Base-by-base conservation (phyloP, 1,140 invertebrate species). In the Penaeus chinensis region DNA sequence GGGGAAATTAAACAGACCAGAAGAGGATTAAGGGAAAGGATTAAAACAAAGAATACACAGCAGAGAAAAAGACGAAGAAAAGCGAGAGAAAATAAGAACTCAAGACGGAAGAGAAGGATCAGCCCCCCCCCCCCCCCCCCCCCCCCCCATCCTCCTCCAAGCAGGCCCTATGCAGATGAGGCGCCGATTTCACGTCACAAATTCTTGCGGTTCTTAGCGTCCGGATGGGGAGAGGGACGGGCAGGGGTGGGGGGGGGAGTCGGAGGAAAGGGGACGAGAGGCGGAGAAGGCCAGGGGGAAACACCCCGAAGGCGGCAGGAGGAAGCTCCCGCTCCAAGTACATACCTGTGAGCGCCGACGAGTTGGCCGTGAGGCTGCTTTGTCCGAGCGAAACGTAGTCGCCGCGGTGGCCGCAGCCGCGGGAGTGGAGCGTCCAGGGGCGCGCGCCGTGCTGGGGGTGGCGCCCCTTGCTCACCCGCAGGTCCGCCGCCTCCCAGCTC, bases 361-460 rank as follows among this genome's bases (percentile, higher is more conserved):
- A 78, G 74, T 89, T 88, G 88, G 89, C 47, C 84, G 81, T 88
- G 63, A 92, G 83, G 62, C 92, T 91, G 3, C 87, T 78, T 42
- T 91, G 90, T 5, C 91, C 91, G 8, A 92, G 76, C 71, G 90
- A 90, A 37, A 92, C 91, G 24, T 91, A 91, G 24, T 91, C 91
- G 0, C 91, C 91, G 1, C 76, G 82, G 60, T 91, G 85, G 11
- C 91, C 92, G 89, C 92, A 92, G 54, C 90, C 90, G n/a, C 90
- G 79, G 32, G 90, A 90, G 82, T 92, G 92, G 18, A 91, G 89
- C 2, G 92, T 92, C 90, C 91, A 92, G 16, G 92, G 92, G 10
- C 90, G 87, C 24, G 91, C 74, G 0, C 91, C 91, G 76, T 91
- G 89, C 8, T 71, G 82, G 7, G 90, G 88, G 63, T 90, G 85